Base-by-base conservation (phyloP, 2,113 vertebrate species). In the Okapia johnstoni region DNA sequence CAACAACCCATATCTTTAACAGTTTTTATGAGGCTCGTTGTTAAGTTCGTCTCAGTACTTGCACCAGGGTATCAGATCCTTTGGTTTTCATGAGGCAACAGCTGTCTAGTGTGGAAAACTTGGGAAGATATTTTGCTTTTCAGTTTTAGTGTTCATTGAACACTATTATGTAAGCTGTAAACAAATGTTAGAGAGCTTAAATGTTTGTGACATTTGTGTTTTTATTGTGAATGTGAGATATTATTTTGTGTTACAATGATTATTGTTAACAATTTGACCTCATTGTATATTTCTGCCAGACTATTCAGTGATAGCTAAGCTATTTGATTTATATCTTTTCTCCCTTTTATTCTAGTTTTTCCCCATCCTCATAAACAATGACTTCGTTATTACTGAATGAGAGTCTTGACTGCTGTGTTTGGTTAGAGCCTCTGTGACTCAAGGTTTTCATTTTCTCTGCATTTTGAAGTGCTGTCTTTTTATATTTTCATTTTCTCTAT, bases 331-430 rank as follows among this genome's bases (percentile, higher is more conserved):
- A 66, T 98, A 61, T 97, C 70, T 66, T 95, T 93, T 60, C 86
- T 93, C 89, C 13, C 2, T 76, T 97, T 97, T 93, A 70, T 98
- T 86, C n/a, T 86, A 12, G 4, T 40, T 7, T 21, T 43, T 19
- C 70, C 58, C 83, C 50, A 73, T 97, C 90, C 17, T 83, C 46
- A 54, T 87, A 58, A 94, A 90, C 36, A 97, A 88, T 92, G 50
- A 97, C 90, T 98, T 98, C 93, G 96, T 94, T 91, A 92, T 97
- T 98, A 94, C 94, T 85, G 80, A 97, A 63, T 93, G 77, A 93
- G 94, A 95, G 96, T 88, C 86, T 60, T 93, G 96, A 50, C 30
- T 95, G 61, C 91, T 93, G 61, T 92, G 91, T 50, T 87, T 88
- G 87, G 33, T 50, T 83, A 95, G 87, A 98, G 60, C 63, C 36